Conservation (phyloP, 1,140 invertebrate species). For the Drosophila kikkawai region DNA sequence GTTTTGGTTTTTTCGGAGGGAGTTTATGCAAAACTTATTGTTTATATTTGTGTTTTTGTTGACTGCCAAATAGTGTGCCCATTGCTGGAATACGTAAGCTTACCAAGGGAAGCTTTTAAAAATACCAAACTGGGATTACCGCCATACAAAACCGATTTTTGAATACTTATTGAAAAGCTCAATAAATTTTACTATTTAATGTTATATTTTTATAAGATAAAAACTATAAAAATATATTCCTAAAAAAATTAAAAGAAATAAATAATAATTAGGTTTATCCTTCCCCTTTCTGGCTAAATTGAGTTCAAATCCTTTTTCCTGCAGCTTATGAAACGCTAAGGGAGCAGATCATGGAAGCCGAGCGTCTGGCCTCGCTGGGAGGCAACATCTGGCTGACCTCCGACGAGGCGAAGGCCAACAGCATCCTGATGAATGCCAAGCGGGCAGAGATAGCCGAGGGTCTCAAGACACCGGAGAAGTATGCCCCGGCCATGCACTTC, state of each 20-base stretch:
- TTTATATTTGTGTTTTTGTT: conserved; percentile 6
- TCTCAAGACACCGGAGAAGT: conserved; percentile 75
- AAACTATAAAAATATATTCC: neutral
- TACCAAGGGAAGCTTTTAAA: neutral
- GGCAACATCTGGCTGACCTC: conserved; percentile 74
- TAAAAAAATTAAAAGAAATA: neutral
- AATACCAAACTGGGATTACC: neutral
- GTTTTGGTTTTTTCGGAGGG: no score
- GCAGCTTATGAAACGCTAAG: conserved; percentile 74
- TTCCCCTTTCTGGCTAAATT: neutral
- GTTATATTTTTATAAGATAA: neutral
- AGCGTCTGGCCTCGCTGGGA: conserved; percentile 64
- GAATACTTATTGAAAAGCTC: neutral
- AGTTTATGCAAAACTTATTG: neutral
- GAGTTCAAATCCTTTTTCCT: neutral
- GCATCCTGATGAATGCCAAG: conserved; percentile 81
- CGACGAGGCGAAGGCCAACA: conserved; percentile 80
- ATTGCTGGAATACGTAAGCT: neutral
- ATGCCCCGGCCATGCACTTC: conserved; percentile 88
- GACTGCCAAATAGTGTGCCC: neutral
- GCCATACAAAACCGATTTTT: neutral
- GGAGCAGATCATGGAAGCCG: conserved; percentile 78
- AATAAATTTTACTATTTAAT: neutral
- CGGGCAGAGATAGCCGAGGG: conserved; percentile 76
- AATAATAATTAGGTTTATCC: neutral